Conservation (phyloP, 1,140 invertebrate species). For the Tetragnatha versicolor region DNA sequence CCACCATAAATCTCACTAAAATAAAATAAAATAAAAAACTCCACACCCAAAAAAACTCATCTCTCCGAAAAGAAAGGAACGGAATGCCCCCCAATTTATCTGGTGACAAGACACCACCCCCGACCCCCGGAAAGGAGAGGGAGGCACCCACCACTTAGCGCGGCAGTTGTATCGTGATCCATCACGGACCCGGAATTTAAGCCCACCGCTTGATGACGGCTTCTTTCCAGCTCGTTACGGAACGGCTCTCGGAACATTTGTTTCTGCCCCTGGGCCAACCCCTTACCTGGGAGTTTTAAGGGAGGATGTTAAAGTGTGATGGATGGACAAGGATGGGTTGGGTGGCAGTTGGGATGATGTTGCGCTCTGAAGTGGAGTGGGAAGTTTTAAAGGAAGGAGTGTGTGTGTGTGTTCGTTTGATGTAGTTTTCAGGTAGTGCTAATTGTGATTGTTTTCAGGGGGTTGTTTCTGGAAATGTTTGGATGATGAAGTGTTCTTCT, state of each 20-base stretch:
- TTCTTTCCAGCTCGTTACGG: conserved; percentile 3
- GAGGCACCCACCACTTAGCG: neutral
- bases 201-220: neutral
- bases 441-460: too few relatives aligned
- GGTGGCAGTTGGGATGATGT: conserved; percentile 18
- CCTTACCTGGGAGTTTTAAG: neutral
- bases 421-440: too few relatives aligned
- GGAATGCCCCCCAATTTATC: too few relatives aligned
- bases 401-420: too few relatives aligned
- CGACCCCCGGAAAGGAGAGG: too few relatives aligned
- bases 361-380: neutral
- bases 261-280: conserved; percentile 1
- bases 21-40: neutral
- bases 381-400: too few relatives aligned
- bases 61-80: neutral
- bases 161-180: conserved; percentile 15
- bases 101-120: too few relatives aligned
- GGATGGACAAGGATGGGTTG: too few relatives aligned
- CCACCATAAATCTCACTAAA: too few relatives aligned
- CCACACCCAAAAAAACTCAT: neutral
- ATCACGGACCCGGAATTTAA: conserved; percentile 24
- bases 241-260: conserved; percentile 14
- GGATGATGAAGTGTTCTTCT: too few relatives aligned
- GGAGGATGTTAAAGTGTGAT: too few relatives aligned
- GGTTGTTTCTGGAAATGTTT: too few relatives aligned